Evolutionary conservation across 2,113 vertebrate genomes (phyloP).

Genomic region (Delphinapterus leucas): DNA sequence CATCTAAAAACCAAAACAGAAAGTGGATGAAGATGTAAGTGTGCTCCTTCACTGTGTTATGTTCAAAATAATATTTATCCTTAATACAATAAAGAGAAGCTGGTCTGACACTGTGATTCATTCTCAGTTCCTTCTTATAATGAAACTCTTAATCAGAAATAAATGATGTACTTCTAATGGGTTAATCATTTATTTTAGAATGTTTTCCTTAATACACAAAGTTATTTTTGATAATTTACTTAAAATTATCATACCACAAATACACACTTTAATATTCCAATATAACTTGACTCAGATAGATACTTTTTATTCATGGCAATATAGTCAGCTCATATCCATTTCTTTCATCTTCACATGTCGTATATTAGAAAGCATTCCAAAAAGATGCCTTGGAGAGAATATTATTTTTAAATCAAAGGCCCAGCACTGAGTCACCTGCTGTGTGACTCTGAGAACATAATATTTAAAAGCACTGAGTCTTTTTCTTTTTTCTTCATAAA

Average conservation of each 20-base stretch:
- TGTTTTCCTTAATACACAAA: neutral
- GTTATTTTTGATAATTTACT: neutral
- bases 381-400: neutral
- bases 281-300: neutral
- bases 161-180: neutral
- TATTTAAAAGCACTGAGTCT: neutral
- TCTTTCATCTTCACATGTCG: neutral
- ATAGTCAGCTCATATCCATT: neutral
- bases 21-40: neutral
- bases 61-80: neutral
- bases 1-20: neutral
- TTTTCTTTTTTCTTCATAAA: neutral
- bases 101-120: neutral
- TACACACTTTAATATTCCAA: neutral
- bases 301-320: neutral
- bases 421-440: neutral
- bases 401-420: neutral
- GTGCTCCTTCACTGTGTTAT: neutral
- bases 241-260: neutral
- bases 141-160: neutral
- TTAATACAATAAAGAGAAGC: neutral
- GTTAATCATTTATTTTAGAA: neutral
- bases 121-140: neutral
- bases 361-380: neutral
- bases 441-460: neutral